Evolutionary conservation across 2,797 vertebrate species (phyloP).

Genomic region (Cichlasoma orientale): DNA sequence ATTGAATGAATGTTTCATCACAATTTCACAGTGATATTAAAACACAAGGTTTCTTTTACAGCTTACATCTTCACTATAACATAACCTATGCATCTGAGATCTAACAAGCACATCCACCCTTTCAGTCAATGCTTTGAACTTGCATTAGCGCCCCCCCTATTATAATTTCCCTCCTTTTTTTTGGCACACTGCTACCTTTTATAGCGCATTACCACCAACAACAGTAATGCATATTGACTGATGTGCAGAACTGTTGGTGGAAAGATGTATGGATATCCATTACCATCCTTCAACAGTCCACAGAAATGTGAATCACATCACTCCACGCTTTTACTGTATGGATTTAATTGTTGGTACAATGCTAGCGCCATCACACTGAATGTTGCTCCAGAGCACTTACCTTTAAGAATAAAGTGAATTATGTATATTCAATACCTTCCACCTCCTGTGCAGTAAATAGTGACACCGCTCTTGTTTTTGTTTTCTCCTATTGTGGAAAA

Average conservation of each 20-base stretch:
- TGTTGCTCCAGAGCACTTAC: not conserved
- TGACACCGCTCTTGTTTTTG: not conserved
- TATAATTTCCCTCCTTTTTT: not conserved
- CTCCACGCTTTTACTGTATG: not conserved
- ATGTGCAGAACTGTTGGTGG: conserved; percentile 4
- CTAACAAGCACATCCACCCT: not conserved
- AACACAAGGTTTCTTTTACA: not conserved
- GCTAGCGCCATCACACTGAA: not conserved
- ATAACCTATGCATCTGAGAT: not conserved
- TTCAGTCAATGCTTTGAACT: conserved; percentile 6
- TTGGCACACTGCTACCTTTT: conserved; percentile 23
- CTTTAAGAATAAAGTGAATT: not conserved
- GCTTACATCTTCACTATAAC: not conserved
- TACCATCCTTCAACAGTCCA: conserved; percentile 22
- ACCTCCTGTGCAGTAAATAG: not conserved
- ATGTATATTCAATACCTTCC: not conserved
- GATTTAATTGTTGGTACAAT: conserved; percentile 1
- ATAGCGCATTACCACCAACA: conserved; percentile 5
- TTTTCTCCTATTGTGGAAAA: not conserved
- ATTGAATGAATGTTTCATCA: not conserved
- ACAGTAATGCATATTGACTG: conserved; percentile 31
- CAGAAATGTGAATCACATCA: conserved; percentile 20
- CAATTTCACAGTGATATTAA: not conserved
- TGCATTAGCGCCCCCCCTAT: not conserved
- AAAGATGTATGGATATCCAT: conserved; percentile 35